Evolutionary conservation across 2,113 vertebrate species (phyloP).

Genomic region (Regulus satrapa): DNA sequence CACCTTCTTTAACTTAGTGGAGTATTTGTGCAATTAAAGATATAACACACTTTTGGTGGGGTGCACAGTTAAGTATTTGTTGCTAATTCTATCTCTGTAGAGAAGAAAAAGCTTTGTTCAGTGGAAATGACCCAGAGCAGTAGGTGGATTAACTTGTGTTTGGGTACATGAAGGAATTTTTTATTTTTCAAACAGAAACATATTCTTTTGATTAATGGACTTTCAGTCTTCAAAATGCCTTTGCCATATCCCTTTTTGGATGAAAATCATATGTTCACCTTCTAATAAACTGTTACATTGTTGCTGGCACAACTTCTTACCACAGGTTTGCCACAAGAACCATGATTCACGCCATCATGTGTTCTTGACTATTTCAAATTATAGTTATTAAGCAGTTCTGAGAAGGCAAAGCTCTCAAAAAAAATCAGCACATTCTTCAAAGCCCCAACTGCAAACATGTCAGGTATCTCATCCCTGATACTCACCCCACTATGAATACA

Average conservation of each 20-base stretch:
- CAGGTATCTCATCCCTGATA: not conserved
- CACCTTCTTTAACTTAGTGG: not conserved
- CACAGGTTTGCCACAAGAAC: slow-evolving; percentile 54
- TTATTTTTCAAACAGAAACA: slow-evolving; percentile 20
- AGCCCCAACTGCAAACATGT: not conserved
- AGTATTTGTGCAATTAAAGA: slow-evolving; percentile 4
- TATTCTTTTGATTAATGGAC: not conserved
- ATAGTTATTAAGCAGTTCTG: slow-evolving; percentile 36
- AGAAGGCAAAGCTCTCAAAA: slow-evolving; percentile 14
- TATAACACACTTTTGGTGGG: not conserved
- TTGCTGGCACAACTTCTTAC: slow-evolving; percentile 19
- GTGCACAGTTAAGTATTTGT: not conserved
- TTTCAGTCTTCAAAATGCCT: slow-evolving; percentile 8
- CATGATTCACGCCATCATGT: slow-evolving; percentile 51
- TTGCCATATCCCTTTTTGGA: slow-evolving; percentile 10
- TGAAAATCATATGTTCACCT: not conserved
- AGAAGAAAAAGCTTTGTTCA: not conserved
- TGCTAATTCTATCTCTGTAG: not conserved
- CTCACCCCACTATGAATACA: not conserved
- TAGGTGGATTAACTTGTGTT: not conserved
- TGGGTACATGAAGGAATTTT: not conserved
- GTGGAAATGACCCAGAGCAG: not conserved
- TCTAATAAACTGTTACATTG: slow-evolving; percentile 43
- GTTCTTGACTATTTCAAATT: slow-evolving; percentile 23
- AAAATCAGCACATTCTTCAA: not conserved